Percentiles rank a stretch among this genome's conserved stretches.
phyloP scores from a whole-genome alignment of 2,797 vertebrate species.

The Thaleichthys pacificus region DNA sequence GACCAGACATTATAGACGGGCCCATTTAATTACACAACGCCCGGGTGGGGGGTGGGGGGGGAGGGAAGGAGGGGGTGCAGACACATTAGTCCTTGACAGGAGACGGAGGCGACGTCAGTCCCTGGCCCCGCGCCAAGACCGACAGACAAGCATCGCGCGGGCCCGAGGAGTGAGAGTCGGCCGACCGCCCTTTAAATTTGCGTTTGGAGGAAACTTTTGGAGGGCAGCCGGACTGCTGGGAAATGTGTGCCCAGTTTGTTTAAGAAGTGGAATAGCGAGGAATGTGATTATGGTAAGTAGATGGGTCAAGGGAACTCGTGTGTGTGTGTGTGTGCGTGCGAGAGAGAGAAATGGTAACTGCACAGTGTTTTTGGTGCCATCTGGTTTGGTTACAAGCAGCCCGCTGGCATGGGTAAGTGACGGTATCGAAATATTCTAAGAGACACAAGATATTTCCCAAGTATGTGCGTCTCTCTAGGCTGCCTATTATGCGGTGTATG shows the following conservation, averaged over 20 bases:
- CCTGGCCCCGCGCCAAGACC: slow-evolving; percentile 27
- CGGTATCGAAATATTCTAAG: neutral
- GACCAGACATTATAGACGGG: slow-evolving; percentile 11
- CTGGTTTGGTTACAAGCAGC: too few relatives aligned
- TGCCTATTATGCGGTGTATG: neutral
- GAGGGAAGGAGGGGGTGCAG: slow-evolving; percentile 23
- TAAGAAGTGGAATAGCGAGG: slow-evolving; percentile 54
- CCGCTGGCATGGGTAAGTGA: neutral
- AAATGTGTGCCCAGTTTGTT: slow-evolving; percentile 14
- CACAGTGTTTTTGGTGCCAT: too few relatives aligned
- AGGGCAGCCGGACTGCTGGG: slow-evolving; percentile 8
- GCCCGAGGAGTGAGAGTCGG: slow-evolving; percentile 5
- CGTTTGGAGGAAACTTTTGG: slow-evolving; percentile 19
- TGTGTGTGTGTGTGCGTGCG: neutral
- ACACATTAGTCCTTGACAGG: slow-evolving; percentile 46
- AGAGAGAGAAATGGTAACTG: neutral
- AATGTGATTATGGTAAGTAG: slow-evolving; percentile 65
- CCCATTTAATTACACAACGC: slow-evolving; percentile 50
- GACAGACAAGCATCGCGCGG: slow-evolving; percentile 8
- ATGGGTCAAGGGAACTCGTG: slow-evolving; percentile 49
- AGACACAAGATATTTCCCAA: too few relatives aligned
- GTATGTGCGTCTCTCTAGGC: neutral
- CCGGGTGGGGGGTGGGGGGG: slow-evolving; percentile 22
- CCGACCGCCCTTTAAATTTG: slow-evolving; percentile 13
- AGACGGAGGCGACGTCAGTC: slow-evolving; percentile 25